phyloP scores from a whole-genome alignment of 1,140 invertebrate genomes.

The Drosophila kohkoa region DNA sequence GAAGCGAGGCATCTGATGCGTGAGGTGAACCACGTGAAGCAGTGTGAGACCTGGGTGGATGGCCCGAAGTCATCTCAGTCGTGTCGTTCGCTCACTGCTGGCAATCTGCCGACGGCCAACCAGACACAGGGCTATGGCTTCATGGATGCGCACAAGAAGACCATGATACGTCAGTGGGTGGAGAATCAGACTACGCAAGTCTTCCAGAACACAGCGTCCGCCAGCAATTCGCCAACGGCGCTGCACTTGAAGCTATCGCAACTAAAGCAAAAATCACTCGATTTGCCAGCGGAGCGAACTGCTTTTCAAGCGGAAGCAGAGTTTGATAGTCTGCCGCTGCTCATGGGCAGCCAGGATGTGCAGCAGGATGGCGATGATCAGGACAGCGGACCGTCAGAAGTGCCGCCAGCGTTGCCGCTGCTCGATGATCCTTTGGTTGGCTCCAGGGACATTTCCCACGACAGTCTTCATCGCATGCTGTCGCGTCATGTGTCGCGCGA shows the following conservation, averaged over 20 bases:
- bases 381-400: conserved; percentile 89
- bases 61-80: conserved; percentile 88
- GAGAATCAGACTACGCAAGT: conserved; percentile 95
- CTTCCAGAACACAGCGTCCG: conserved; percentile 79
- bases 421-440: conserved; percentile 92
- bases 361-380: conserved; percentile 87
- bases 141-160: conserved; percentile 96
- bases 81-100: conserved; percentile 70
- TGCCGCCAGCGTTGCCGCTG: conserved; percentile 90
- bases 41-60: conserved; percentile 97
- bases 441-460: conserved; percentile 91
- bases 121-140: conserved; percentile 89
- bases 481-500: conserved; percentile 86
- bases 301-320: conserved; percentile 52
- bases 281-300: conserved; percentile 63
- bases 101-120: conserved; percentile 73
- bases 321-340: conserved; percentile 47
- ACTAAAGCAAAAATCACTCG: conserved; percentile 79
- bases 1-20: conserved; percentile 92
- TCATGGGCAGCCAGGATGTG: conserved; percentile 29
- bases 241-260: conserved; percentile 78
- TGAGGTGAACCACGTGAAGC: conserved; percentile 90
- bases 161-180: conserved; percentile 97
- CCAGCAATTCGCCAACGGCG: conserved; percentile 68
- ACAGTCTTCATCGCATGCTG: conserved; percentile 90